Base-by-base conservation (phyloP, 2,888 invertebrate species). In the Tetragonula carbonaria region DNA sequence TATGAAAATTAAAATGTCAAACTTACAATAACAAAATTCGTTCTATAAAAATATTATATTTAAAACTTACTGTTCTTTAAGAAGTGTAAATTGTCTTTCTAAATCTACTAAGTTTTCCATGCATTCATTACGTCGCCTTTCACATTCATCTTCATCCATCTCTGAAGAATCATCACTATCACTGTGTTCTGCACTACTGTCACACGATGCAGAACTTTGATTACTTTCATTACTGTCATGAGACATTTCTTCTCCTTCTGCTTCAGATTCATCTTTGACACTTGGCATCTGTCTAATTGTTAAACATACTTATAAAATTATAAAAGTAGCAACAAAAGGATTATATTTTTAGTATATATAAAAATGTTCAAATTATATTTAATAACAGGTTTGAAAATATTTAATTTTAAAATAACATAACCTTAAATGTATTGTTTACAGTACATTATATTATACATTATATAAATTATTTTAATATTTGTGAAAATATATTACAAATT, bases 111-210 rank as follows among this genome's bases (percentile, higher is more conserved):
- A 95, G 93, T 98, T 98, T 91, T 98, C 97, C 89, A 98, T 96
- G 91, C 98, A 97, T 93, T 98, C 98, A 88, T 96, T 97, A 87
- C 98, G 95, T 76, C 98, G 95, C 81, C 97, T 96, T 93, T 98
- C 98, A 91, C 98, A 98, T 95, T 98, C 98, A 88, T 96, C 97
- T 93, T 98, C 98, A 94, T 99, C 98, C 97, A 99, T 97, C 95
- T 99, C 99, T 78, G 97, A 97, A 82, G 97, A 97, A 94, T 97
- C 97, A 95, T 97, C 97, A 23, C 97, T 97, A 91, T 97, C 97
- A 78, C 96, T 97, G 91, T 97, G 97, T 91, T 97, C 97, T 74
- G 95, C 95, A 86, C 97, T 97, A 88, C 97, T 97, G 90, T 97
- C 97, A 90, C 96, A 94, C 14, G 94, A 94, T 55, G 92, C 94